These are phyloP conservation scores for Ivindomyrus marchei DNA, from an alignment of 2,113 vertebrate species.

Conservation along the genomic window DNA sequence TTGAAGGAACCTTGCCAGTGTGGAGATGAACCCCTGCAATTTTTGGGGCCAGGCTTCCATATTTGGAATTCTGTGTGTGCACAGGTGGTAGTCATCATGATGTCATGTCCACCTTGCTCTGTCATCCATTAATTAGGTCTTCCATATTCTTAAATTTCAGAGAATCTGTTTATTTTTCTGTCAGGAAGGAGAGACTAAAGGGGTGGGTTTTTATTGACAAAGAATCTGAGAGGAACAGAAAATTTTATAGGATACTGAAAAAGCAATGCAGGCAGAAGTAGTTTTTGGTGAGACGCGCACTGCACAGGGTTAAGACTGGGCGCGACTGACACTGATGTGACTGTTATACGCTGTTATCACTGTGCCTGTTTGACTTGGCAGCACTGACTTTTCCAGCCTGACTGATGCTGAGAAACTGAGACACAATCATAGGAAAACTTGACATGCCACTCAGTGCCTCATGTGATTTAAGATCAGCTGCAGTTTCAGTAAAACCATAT, in stretches of 20 bases:
- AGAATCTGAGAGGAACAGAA: not conserved
- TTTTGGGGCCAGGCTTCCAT: not conserved
- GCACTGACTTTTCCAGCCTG: not conserved
- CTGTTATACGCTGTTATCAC: not conserved
- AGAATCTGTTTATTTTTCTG: not conserved
- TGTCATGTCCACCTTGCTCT: not conserved
- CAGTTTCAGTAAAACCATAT: slow-evolving; percentile 21
- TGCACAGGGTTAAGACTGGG: not conserved
- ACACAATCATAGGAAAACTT: slow-evolving; percentile 23
- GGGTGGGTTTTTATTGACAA: not conserved
- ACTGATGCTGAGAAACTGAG: slow-evolving; percentile 26
- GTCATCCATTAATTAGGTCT: not conserved
- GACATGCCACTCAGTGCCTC: not conserved
- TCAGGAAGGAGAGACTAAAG: not conserved
- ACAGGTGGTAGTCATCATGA: not conserved
- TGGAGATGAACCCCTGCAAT: not conserved
- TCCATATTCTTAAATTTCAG: not conserved
- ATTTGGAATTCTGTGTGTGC: not conserved
- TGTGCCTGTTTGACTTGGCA: slow-evolving; percentile 27
- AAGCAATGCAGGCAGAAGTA: not conserved
- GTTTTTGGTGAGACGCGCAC: not conserved
- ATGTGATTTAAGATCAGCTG: slow-evolving; percentile 14
- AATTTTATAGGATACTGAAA: not conserved
- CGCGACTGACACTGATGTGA: not conserved
- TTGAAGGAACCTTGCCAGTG: not conserved